These are phyloP conservation scores for Acrossocheilus fasciatus DNA, from an alignment of 2,797 vertebrate genomes.

Conservation along the genomic window DNA sequence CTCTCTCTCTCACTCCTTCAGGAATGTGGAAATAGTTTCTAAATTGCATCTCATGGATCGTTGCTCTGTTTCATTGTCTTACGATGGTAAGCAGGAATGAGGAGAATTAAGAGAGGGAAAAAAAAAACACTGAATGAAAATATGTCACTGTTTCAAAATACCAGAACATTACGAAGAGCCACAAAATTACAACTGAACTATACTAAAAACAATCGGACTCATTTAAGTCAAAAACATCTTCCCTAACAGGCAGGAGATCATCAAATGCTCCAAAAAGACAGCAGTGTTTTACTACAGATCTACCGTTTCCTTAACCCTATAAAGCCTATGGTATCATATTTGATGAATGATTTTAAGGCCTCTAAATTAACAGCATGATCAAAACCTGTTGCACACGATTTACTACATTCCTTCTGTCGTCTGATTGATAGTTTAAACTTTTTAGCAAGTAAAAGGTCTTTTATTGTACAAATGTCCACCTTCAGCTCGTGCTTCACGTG, in stretches of 20 bases:
- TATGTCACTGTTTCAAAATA: background rate
- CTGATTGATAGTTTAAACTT: background rate
- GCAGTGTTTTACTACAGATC: background rate
- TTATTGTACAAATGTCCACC: background rate
- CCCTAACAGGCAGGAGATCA: background rate
- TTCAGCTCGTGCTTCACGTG: background rate
- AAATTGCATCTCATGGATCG: background rate
- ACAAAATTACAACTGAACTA: background rate
- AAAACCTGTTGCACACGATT: background rate
- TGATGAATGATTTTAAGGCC: background rate
- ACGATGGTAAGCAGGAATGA: background rate
- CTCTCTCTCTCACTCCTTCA: background rate
- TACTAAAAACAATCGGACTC: background rate
- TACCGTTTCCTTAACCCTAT: background rate
- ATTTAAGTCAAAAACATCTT: background rate
- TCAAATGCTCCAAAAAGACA: background rate
- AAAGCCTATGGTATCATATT: background rate
- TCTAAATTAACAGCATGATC: background rate
- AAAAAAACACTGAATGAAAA: background rate
- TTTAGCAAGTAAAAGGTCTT: background rate
- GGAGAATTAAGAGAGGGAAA: background rate
- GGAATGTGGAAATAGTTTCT: slow-evolving; percentile 2
- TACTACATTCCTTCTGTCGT: background rate
- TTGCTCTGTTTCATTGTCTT: background rate
- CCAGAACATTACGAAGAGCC: background rate